A percentile compares a stretch with the other conserved stretches of the same genome.
phyloP scores from a whole-genome alignment of 2,797 vertebrate species.

The Leuciscus waleckii region DNA sequence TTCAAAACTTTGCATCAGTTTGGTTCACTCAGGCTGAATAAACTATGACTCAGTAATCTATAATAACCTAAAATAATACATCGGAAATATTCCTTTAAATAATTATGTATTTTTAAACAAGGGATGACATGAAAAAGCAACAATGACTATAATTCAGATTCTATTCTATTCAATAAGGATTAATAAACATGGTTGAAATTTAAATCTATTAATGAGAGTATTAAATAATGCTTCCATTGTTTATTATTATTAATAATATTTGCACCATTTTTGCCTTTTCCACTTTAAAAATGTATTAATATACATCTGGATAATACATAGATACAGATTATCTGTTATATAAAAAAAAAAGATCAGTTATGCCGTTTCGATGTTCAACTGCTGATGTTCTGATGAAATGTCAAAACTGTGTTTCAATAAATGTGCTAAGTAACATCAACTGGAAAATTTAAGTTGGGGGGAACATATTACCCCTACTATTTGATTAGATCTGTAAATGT shows the following conservation, averaged over 20 bases:
- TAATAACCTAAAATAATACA: neutral
- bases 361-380: neutral
- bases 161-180: neutral
- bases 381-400: neutral
- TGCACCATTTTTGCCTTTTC: neutral
- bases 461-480: neutral
- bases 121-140: neutral
- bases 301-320: neutral
- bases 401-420: neutral
- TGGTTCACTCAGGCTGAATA: neutral
- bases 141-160: neutral
- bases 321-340: neutral
- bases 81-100: neutral
- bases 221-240: neutral
- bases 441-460: neutral
- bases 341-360: neutral
- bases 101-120: neutral
- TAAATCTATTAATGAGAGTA: neutral
- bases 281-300: neutral
- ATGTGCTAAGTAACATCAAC: neutral
- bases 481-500: neutral
- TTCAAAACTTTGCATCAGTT: neutral
- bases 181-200: neutral
- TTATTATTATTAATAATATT: neutral
- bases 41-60: neutral